phyloP scores from a whole-genome alignment of 2,113 vertebrate species.

The Chlorodrepanis virens region DNA sequence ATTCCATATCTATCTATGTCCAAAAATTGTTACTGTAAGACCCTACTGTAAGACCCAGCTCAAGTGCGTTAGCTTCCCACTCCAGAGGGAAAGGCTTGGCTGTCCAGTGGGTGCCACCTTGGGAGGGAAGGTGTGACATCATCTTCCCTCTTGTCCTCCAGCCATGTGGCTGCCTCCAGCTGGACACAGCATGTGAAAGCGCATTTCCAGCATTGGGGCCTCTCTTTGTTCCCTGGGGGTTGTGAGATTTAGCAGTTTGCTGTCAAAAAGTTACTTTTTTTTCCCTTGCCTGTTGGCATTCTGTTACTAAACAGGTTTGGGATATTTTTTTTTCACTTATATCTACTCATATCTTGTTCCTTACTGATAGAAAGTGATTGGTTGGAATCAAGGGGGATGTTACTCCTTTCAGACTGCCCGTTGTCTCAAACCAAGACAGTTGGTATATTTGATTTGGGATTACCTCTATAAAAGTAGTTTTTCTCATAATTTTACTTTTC shows the following conservation, averaged over 20 bases:
- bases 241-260: neutral
- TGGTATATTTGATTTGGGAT: neutral
- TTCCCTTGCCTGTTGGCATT: neutral
- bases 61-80: rapidly evolving
- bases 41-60: neutral
- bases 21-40: neutral
- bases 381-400: neutral
- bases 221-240: neutral
- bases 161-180: neutral
- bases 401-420: neutral
- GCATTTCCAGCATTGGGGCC: rapidly evolving
- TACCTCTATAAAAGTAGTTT: neutral
- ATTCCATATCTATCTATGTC: neutral
- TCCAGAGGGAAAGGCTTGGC: rapidly evolving
- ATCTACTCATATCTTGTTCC: rapidly evolving
- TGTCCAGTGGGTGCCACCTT: neutral
- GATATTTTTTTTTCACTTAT: neutral
- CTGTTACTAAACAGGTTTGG: neutral
- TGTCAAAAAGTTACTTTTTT: neutral
- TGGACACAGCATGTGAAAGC: rapidly evolving
- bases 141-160: neutral
- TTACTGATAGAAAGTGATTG: neutral
- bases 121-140: neutral
- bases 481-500: neutral
- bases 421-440: neutral